Evolutionary conservation across 2,888 invertebrate genomes (phyloP).

Genomic region (Xylophagus ater): DNA sequence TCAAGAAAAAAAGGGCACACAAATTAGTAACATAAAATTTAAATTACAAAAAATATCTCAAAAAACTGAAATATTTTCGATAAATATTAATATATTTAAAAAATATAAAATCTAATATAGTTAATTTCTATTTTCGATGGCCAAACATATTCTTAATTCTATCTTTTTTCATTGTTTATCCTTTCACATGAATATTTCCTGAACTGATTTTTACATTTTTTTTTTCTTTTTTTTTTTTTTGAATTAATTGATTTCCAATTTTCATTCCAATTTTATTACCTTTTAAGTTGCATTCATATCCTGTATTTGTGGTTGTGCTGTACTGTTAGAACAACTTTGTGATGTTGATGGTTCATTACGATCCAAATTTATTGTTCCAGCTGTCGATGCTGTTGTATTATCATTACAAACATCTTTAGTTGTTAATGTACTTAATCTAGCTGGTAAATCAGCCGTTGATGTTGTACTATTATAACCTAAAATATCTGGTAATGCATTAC

Average conservation of each 20-base stretch:
- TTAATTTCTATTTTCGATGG: no score
- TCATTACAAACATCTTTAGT: conserved; percentile 40
- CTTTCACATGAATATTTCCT: no score
- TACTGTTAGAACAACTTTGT: conserved; percentile 11
- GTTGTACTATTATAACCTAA: conserved; percentile 59
- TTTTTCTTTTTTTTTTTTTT: no score
- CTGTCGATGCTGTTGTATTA: conserved; percentile 5
- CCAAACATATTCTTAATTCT: no score
- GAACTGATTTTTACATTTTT: no score
- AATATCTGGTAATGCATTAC: conserved; percentile 83
- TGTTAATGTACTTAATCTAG: conserved; percentile 57
- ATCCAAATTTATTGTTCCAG: not conserved
- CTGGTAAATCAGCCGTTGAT: conserved; percentile 66
- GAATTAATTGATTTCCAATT: not conserved
- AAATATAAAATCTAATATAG: no score
- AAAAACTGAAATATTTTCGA: no score
- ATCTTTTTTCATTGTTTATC: no score
- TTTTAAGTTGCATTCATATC: conserved; percentile 14
- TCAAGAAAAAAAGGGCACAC: no score
- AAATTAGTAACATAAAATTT: no score
- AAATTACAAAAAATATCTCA: no score
- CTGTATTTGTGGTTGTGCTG: conserved; percentile 10
- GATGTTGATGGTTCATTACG: conserved; percentile 9
- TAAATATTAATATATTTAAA: no score
- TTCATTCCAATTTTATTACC: not conserved